Evolutionary conservation across 2,797 vertebrate species (phyloP), one percentile per base, ranked within the genome.

Genomic region (Threskiornis aethiopicus): DNA sequence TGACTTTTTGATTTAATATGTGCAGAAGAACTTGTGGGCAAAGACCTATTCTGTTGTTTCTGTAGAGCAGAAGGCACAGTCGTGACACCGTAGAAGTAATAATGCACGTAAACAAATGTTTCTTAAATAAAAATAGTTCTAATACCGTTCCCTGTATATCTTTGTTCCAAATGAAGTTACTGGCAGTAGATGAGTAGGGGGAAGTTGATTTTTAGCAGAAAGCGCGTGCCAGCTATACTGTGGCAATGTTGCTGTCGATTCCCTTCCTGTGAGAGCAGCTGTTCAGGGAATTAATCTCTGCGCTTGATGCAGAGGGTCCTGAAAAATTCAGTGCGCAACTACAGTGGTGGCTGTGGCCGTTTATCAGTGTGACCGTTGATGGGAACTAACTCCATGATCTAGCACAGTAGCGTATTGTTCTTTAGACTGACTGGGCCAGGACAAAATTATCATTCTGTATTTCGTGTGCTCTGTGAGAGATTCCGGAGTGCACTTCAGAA

Each of bases 101-200:
- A 96, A 94, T 91, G 58, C 73, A n/a, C 67, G 46, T 94, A 97
- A 92, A 97, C 84, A 96, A 85, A 76, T 82, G 66, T 59, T 78
- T 25, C 84, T 84, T 91, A 85, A 94, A 64, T 93, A 97, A 96
- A 96, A 95, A 94, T 95, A 96, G 93, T 90, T 92, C 55, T 85
- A 92, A 86, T 97, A 86, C 46, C 1, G 6, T 70, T 92, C 81
- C 55, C 44, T 51, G 52, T 66, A n/a, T 88, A 35, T 93, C 87
- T 95, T 95, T 94, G 87, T 94, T 97, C 89, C 85, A 96, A 94
- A 89, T 94, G 91, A 95, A 94, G 84, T 85, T 96, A 55, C 92
- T 94, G 94, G 87, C 89, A 92, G 87, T 95, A 77, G 92, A 91
- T 97, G 96, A 96, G 94, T 96, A 94, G 95, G 93, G 95, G 94